Base-by-base conservation (phyloP, 2,113 vertebrate genomes). In the Proterorhinus semilunaris region DNA sequence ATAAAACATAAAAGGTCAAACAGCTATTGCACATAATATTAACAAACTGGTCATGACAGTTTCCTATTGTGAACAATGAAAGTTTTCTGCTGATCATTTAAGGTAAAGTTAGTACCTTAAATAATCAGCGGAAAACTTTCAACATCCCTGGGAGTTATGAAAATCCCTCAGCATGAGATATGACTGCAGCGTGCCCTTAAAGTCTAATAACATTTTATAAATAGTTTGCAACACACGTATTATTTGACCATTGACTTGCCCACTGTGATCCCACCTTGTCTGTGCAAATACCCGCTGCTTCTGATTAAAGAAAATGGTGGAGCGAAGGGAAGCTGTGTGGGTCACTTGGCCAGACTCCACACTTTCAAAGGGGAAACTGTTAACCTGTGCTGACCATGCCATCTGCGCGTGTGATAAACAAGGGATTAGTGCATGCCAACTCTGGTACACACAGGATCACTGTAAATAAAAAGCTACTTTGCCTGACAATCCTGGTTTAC, bases 381-480 rank as follows among this genome's bases (percentile, higher is more conserved):
- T 2, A 8, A 69, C 52, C 48, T 57, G 11, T 36, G 48, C n/a
- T 44, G 27, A 13, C 9, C 3, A 9, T 12, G 12, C 76, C 69
- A 72, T 52, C 53, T 78, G 72, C 68, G 36, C 46, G 13, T 57
- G 17, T 48, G 16, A 64, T 58, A 57, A 78, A 66, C 51, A 9
- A 21, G 6, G 42, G 43, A 71, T 74, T 71, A 81, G 48, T 54
- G 58, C 55, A 6, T 42, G 67, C 11, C 0, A 42, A 53, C 27
- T 21, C 53, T 43, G 8, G 44, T 10, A 4, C 54, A 63, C 21
- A 54, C 27, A 8, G 45, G 13, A 45, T 13, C 5, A 45, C 12
- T 15, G 48, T 27, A 27, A 55, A 27, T 21, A 55, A 55, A 36
- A 5, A 5, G 4, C 3, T 5, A 5, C 27, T 36, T 36, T 36